Evolutionary conservation across 2,888 invertebrate genomes (phyloP), one percentile per base, ranked within the genome.

Genomic region (Volucella inanis): DNA sequence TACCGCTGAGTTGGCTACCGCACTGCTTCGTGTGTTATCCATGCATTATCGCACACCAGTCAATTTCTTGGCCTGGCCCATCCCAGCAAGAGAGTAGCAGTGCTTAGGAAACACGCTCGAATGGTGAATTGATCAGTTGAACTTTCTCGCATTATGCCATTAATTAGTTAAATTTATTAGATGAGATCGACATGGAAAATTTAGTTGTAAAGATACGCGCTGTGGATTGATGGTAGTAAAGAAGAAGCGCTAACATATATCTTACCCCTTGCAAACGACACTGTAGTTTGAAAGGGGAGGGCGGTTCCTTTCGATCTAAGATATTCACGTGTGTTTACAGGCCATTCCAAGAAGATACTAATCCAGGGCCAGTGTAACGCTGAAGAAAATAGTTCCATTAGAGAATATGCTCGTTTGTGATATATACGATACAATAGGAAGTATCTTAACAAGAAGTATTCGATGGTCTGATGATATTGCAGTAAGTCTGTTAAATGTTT

Each of bases 91-190:
- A 59, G 57, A 10, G 55, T 12, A 22, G 14, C 6, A 61, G 55
- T 74, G 68, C 75, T 70, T 70, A 75, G 70, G 31, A 49, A 82
- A 77, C 82, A 82, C 82, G 71, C 77, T 72, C 76, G 65, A 74
- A 78, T 62, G 39, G 71, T 62, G 76, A 81, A 85, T 85, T 85
- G 80, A 85, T 85, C 80, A 80, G 85, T 81, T 85, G 85, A 85
- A 85, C 85, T 85, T 85, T 85, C 80, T 85, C 80, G 85, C 76
- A 76, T 90, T 90, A 90, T 89, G 90, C 90, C 91, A 91, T 91
- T 91, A 91, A 91, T 91, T 91, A 91, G 91, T 90, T 89, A 89
- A 90, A 90, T 90, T 90, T 91, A 91, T 91, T 91, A 90, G 91
- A 91, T 91, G 80, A 76, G 85, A 81, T 85, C 85, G 85, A 85